Evolutionary conservation across 2,888 invertebrate species (phyloP).

Genomic region (Sinodicranocentrus sp.): DNA sequence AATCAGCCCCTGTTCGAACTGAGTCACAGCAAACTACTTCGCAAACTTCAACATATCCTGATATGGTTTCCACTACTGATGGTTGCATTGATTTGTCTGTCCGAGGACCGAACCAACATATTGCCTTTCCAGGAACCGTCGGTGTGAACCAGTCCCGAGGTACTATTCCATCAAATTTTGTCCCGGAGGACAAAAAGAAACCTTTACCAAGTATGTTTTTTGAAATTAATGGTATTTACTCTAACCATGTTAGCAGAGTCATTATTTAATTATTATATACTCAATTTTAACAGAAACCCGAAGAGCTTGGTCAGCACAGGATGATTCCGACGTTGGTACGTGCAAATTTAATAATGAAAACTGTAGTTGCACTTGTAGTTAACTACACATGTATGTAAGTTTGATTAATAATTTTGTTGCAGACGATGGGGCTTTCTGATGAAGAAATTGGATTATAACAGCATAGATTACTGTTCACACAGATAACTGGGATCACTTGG

Average conservation of each 20-base stretch:
- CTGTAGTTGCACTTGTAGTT: not conserved
- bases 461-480: conserved; percentile 2
- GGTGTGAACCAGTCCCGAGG: conserved; percentile 12
- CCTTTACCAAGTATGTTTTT: conserved; percentile 48
- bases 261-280: conserved; percentile 18
- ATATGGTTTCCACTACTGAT: conserved; percentile 52
- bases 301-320: conserved; percentile 63
- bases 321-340: conserved; percentile 49
- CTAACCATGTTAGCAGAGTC: not conserved
- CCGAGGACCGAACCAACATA: conserved; percentile 59
- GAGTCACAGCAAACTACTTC: conserved; percentile 48
- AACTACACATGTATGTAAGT: not conserved
- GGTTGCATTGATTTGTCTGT: conserved; percentile 60
- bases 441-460: too few species aligned
- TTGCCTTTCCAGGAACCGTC: conserved; percentile 16
- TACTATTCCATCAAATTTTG: not conserved
- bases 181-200: conserved; percentile 36
- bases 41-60: conserved; percentile 31
- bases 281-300: conserved; percentile 42
- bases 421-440: not conserved
- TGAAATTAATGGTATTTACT: not conserved
- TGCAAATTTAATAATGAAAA: not conserved
- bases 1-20: conserved; percentile 52
- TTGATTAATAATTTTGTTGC: not conserved
- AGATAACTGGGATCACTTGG: too few species aligned